A percentile compares a stretch with the other conserved stretches of the same genome.
Conservation (phyloP, 2,113 vertebrate genomes). For the Dinomys branickii region DNA sequence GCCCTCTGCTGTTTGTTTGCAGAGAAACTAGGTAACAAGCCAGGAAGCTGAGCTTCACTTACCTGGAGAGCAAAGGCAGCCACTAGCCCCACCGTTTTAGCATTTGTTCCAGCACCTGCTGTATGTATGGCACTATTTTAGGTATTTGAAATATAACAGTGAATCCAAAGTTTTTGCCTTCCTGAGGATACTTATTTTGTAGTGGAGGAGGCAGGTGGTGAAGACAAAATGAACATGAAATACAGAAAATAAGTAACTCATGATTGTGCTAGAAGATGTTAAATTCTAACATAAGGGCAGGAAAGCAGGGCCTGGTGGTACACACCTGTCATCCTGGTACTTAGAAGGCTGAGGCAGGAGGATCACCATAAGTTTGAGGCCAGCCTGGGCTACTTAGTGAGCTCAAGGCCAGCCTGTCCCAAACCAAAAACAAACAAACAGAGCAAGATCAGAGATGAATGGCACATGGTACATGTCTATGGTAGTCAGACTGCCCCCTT, state of each 20-base stretch:
- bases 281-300: background rate
- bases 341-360: background rate
- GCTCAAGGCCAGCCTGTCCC: background rate
- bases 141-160: background rate
- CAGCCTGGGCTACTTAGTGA: background rate
- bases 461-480: background rate
- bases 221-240: background rate
- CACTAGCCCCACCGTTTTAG: background rate
- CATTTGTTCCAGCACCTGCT: background rate
- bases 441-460: background rate
- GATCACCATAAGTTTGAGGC: background rate
- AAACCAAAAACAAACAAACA: background rate
- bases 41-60: background rate
- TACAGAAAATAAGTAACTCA: fast-evolving
- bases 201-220: background rate
- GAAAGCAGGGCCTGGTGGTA: background rate
- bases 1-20: conserved; percentile 76
- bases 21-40: conserved; percentile 76
- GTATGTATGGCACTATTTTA: background rate
- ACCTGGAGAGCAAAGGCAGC: conserved; percentile 46
- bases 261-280: background rate
- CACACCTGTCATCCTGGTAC: background rate
- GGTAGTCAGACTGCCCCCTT: background rate
- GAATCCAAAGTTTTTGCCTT: background rate
- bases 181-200: background rate